Percentiles rank a stretch among this genome's conserved stretches.
phyloP scores from a whole-genome alignment of 2,113 vertebrate species.

The Xenopus tropicalis region UCB_Xtro_10.0 CM004445.2:48120501-48121000 shows the following conservation, averaged over 20 bases:
- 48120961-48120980: too few species aligned
- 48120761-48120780: too few species aligned
- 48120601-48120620: constrained; percentile 77
- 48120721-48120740: constrained; percentile 57
- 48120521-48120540: constrained; percentile 61
- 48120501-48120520: constrained; percentile 64
- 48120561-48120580: constrained; percentile 60
- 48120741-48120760: constrained; percentile 24
- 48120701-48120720: constrained; percentile 67
- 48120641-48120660: constrained; percentile 69
- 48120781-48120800: too few species aligned
- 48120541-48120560: constrained; percentile 50
- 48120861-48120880: too few species aligned
- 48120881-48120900: too few species aligned
- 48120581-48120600: constrained; percentile 75
- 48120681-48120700: constrained; percentile 65
- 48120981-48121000: too few species aligned
- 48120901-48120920: too few species aligned
- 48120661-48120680: constrained; percentile 66
- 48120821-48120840: too few species aligned
- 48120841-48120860: too few species aligned
- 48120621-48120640: constrained; percentile 78
- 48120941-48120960: too few species aligned
- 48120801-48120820: too few species aligned
- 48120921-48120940: too few species aligned